Base-by-base conservation (phyloP, 2,888 invertebrate species). In the Sarcophaga carnaria region DNA sequence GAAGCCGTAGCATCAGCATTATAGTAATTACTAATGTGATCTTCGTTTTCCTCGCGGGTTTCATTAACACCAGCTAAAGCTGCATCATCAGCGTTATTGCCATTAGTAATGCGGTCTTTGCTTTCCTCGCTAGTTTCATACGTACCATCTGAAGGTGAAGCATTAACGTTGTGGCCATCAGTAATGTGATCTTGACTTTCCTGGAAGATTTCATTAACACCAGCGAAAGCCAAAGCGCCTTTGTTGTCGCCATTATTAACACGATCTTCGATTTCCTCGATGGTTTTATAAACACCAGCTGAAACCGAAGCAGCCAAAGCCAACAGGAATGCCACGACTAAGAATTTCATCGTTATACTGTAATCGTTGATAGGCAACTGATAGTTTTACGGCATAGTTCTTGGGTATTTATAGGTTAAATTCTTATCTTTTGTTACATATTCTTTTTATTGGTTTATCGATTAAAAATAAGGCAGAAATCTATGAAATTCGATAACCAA, bases 231-330 rank as follows among this genome's bases (percentile, higher is more conserved):
- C 49, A 83, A 70, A 22, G 49, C 66, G 49, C 60, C 47, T 20
- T 60, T 27, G 14, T 37, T 37, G 1, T 37, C 6, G 37, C 6
- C 37, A 37, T 37, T 37, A 37, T 37, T 8, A 37, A 37, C 37
- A 37, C 6, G 37, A 37, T 37, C 37, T 37, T 37, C 6, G 37
- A 6, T 37, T 37, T 37, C 37, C 37, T 37, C 37, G 2, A 37
- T 1, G 37, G 37, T 37, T 37, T 37, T 37, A 37, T 37, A 37
- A 37, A 37, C 37, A 37, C 37, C 78, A 4, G 85, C 85, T 17
- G 90, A 83, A 45, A 89, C 89, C 60, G 77, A 70, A 27, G 4
- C 4, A 17, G 66, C 66, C 60, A 71, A 62, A 27, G 67, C 47
- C 2, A 77, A 77, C 14, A 77, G 37, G 6, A 37, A 37, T 37